Conservation (phyloP, 37 sponge, comb jelly and placozoan genomes). For the Lycopodina hypogea region DNA sequence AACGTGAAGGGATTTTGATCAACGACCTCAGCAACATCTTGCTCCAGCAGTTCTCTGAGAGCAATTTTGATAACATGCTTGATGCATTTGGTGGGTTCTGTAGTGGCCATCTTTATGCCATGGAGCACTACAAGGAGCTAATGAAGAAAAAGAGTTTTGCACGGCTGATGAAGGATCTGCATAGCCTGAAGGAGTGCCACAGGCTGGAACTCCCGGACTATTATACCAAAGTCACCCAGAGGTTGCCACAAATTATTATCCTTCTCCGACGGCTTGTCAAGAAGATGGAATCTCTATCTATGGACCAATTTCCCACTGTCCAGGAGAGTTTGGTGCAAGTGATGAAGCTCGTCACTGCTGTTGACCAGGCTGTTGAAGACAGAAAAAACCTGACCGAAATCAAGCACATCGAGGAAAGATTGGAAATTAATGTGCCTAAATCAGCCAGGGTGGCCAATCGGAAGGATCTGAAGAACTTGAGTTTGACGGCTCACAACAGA, state of each 20-base stretch:
- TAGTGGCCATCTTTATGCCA: slow-evolving; percentile 50
- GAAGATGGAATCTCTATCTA: slow-evolving; percentile 52
- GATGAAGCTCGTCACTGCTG: slow-evolving; percentile 21
- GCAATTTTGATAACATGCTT: slow-evolving; percentile 35
- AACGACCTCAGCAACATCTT: slow-evolving; percentile 55
- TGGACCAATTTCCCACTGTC: slow-evolving; percentile 23
- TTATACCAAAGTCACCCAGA: slow-evolving; percentile 46
- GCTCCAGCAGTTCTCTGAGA: slow-evolving; percentile 52
- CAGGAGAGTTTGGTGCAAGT: slow-evolving; percentile 28
- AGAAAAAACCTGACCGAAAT: slow-evolving; percentile 50
- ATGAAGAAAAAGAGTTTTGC: slow-evolving; percentile 61
- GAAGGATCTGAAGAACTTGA: slow-evolving; percentile 50
- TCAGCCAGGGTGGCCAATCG: slow-evolving; percentile 26
- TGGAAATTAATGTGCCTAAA: slow-evolving; percentile 48
- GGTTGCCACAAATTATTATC: slow-evolving; percentile 56
- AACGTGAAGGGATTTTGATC: slow-evolving; percentile 26
- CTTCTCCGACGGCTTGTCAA: slow-evolving; percentile 56
- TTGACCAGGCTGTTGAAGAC: slow-evolving; percentile 54
- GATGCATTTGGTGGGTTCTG: slow-evolving; percentile 47
- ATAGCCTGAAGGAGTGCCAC: slow-evolving; percentile 56
- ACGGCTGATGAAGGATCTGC: slow-evolving; percentile 43
- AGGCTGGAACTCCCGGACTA: slow-evolving; percentile 66
- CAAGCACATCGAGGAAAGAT: slow-evolving; percentile 47
- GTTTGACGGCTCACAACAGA: slow-evolving; percentile 50
- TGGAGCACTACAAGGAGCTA: slow-evolving; percentile 70